These are phyloP conservation scores for Peromyscus melanophrys DNA, from an alignment of 2,797 vertebrate species.

Conservation along the genomic window DNA sequence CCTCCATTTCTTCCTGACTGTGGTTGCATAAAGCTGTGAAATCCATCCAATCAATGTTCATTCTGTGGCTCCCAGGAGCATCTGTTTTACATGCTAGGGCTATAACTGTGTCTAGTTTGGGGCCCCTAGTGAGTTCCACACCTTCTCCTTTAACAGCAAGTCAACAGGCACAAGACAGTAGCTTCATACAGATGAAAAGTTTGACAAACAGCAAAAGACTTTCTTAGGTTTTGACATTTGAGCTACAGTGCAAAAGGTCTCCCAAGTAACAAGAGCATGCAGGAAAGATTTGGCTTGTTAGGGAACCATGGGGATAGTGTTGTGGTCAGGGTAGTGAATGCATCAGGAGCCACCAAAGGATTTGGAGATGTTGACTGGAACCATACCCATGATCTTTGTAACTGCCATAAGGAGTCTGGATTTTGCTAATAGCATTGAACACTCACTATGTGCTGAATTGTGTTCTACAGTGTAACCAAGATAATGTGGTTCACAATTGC, in stretches of 20 bases:
- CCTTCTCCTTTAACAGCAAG: background rate
- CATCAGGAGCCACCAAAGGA: background rate
- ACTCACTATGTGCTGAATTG: background rate
- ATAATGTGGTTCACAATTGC: background rate
- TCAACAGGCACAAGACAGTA: background rate
- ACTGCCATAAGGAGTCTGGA: background rate
- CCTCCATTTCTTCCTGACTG: slow-evolving; percentile 45
- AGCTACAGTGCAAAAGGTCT: background rate
- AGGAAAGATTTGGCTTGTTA: background rate
- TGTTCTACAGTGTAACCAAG: background rate
- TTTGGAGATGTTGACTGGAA: background rate
- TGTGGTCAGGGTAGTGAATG: background rate
- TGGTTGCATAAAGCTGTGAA: slow-evolving; percentile 26
- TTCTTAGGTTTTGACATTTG: slow-evolving; percentile 12
- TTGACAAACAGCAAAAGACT: background rate
- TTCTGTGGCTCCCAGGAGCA: background rate
- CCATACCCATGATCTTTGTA: background rate
- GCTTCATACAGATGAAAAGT: background rate
- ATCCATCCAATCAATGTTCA: background rate
- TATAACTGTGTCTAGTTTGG: background rate
- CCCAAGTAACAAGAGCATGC: background rate
- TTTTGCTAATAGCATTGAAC: slow-evolving; percentile 9
- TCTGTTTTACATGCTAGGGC: background rate
- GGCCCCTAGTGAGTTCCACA: background rate
- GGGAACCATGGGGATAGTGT: background rate